Evolutionary conservation across 2,888 invertebrate genomes (phyloP), one percentile per base, ranked within the genome.

Genomic region (Epistrophe eligans): DNA sequence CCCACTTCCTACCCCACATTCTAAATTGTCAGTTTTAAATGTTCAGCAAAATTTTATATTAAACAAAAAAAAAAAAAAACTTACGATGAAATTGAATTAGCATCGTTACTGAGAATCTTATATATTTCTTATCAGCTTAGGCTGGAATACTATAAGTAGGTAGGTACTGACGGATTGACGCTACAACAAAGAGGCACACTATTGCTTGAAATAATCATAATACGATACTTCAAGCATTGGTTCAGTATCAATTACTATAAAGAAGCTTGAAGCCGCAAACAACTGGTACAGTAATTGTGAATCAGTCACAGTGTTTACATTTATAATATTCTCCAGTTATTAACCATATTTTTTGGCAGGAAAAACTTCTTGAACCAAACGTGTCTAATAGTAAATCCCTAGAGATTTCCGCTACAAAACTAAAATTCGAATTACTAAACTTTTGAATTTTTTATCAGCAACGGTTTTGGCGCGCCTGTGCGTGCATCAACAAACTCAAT

Each of bases 401-500:
- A 15, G 45, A 40, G 17, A 66, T 71, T 58, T 64, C 28, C 10
- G 28, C 64, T 70, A 28, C 15, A 38, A 71, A n/a, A 24, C 19
- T 38, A 32, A 19, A 62, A 64, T 55, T 48, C 35, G 32, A 55
- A 32, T 57, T 45, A 28, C 24, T 6, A 32, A 45, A 28, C 38
- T 38, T 70, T 60, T 79, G n/a, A 79, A 38, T 73, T 17, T 48
- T 73, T 79, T 73, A 73, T 52, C 50, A 60, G 50, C 32, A 70
- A 64, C 48, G 52, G 66, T 62, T 73, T 67, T 72, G 15, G 19
- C 85, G 82, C 82, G 77, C 82, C 85, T 85, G 77, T 77, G 71
- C 64, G 77, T 77, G 66, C 64, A 62, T 70, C 48, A 32, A 32
- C 2, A 40, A 72, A 32, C 32, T 43, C 79, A 38, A 24, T 4